Base-by-base conservation (phyloP, 1,140 invertebrate species). In the Harpegnathos saltator region DNA sequence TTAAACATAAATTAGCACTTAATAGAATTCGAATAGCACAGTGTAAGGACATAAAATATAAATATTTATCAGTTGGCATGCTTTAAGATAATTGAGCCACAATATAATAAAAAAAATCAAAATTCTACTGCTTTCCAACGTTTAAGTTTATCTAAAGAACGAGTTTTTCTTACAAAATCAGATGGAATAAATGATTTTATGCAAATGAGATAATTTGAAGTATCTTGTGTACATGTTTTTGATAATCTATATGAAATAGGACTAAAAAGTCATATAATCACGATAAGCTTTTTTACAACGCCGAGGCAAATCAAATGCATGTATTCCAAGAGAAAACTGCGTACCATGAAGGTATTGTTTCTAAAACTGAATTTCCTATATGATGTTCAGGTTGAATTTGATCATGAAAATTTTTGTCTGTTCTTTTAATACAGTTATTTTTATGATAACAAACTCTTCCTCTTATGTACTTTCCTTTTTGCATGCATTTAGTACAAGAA, bases 231-330 rank as follows among this genome's bases (percentile, higher is more conserved):
- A 19, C 17, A 5, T 12, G 24, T 19, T 69, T 52, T 69, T 19
- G 66, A 54, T 69, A 69, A 11, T 69, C 38, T 54, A 69, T 69
- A 15, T 9, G 66, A 3, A 69, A 19, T 17, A n/a, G 24, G 24
- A 19, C 66, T 24, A 68, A 29, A 29, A 69, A 69, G 24, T 33
- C 58, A 75, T 48, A 74, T 26, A 50, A 61, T 74, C 14, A 73
- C n/a, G 3, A 75, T 59, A 4, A 74, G 1, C 14, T 75, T 75
- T 12, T 75, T 75, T 52, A 61, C 9, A 7, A 74, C 22, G 48
- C 58, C 72, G 0, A 74, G 9, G 19, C 59, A 75, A 15, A 75
- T n/a, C 24, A 75, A 17, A 29, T 75, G 72, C 72, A 63, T 63
- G 38, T 63, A 11, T 33, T 63, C 33, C 33, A 63, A 33, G n/a